Evolutionary conservation across 2,113 vertebrate species (phyloP).

Genomic region (Lontra canadensis): DNA sequence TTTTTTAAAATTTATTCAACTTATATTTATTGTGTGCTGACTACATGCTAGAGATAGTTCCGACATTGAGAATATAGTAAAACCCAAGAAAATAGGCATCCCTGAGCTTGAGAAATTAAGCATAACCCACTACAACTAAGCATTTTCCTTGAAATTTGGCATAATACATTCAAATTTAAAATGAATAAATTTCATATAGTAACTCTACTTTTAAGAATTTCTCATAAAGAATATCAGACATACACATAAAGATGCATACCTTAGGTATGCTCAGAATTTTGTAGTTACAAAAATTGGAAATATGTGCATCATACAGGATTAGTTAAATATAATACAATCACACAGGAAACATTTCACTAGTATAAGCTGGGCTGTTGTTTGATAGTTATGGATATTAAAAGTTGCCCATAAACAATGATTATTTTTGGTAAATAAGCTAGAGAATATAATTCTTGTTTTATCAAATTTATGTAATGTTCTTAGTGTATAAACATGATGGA

Average conservation of each 20-base stretch:
- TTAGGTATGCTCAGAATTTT: background rate
- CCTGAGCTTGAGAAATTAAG: background rate
- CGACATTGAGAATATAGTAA: background rate
- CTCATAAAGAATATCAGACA: background rate
- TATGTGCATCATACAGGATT: background rate
- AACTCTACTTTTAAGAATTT: conserved; percentile 19
- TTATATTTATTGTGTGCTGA: background rate
- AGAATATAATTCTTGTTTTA: background rate
- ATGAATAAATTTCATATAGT: background rate
- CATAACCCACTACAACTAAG: background rate
- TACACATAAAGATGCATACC: background rate
- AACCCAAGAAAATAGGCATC: background rate
- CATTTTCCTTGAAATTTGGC: background rate
- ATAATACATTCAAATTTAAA: background rate
- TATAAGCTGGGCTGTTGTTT: background rate
- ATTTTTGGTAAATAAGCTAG: background rate
- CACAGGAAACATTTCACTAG: background rate
- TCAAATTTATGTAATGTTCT: background rate
- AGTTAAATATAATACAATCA: background rate
- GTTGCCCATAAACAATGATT: background rate
- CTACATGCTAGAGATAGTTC: background rate
- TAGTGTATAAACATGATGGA: background rate
- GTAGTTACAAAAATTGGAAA: background rate
- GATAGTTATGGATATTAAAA: background rate
- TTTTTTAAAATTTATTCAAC: conserved; percentile 36